Conservation (phyloP, 2,113 vertebrate species). For the Alethe diademata region DNA sequence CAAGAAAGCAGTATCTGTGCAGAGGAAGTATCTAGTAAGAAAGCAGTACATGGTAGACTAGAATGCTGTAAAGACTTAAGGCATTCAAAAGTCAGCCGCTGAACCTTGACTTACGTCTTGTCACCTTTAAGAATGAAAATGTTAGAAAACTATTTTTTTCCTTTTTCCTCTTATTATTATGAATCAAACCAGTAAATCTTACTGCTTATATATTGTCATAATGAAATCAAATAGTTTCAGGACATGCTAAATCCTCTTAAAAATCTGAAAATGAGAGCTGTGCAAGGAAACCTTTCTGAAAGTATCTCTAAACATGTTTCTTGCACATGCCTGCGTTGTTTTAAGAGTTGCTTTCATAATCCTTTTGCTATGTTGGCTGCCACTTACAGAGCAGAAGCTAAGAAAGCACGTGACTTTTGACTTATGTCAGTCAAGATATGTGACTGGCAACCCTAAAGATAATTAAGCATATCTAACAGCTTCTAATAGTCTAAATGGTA, state of each 20-base stretch:
- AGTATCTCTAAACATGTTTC: not conserved
- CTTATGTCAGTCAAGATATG: not conserved
- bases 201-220: not conserved
- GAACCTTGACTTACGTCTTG: not conserved
- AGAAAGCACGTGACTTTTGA: fast-evolving
- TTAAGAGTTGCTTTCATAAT: not conserved
- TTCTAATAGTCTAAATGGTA: not conserved
- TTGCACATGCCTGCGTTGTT: not conserved
- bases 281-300: not conserved
- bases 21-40: not conserved
- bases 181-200: not conserved
- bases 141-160: not conserved
- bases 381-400: not conserved
- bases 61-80: not conserved
- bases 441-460: not conserved
- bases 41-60: not conserved
- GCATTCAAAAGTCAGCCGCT: not conserved
- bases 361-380: not conserved
- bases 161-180: not conserved
- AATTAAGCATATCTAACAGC: not conserved
- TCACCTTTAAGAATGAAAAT: not conserved
- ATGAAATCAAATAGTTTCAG: not conserved
- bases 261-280: not conserved
- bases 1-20: not conserved
- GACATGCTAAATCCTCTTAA: not conserved